Evolutionary conservation across 2,113 vertebrate species (phyloP).

Genomic region (Notothenia coriiceps): DNA sequence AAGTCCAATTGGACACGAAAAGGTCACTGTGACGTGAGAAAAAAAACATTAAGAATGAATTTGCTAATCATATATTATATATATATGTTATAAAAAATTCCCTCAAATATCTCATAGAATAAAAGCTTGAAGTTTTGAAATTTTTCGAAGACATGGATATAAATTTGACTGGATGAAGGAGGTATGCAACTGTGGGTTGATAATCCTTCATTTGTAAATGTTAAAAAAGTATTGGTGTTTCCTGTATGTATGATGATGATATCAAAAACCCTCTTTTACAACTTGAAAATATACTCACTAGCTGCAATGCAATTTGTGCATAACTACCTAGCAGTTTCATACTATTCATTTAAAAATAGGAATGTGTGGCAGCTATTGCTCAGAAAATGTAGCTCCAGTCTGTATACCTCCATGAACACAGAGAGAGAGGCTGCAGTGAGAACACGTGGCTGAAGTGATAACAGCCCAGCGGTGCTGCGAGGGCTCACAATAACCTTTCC

Average conservation of each 20-base stretch:
- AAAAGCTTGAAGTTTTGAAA: too few species aligned
- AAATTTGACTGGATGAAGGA: too few species aligned
- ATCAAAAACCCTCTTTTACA: not conserved
- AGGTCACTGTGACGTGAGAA: too few species aligned
- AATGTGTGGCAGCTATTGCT: not conserved
- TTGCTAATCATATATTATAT: too few species aligned
- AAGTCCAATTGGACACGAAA: too few species aligned
- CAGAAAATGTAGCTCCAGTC: too few species aligned
- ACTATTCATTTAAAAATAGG: not conserved
- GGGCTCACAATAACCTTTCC: conserved; percentile 35
- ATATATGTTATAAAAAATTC: too few species aligned
- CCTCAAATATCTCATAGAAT: too few species aligned
- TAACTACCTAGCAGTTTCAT: not conserved
- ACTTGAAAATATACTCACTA: not conserved
- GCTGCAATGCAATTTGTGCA: not conserved
- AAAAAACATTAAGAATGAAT: too few species aligned
- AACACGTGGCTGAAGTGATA: conserved; percentile 55
- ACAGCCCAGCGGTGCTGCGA: conserved; percentile 46
- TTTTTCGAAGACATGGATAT: too few species aligned
- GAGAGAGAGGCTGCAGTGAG: conserved; percentile 34
- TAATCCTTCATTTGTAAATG: not conserved
- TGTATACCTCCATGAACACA: not conserved
- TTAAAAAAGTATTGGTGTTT: not conserved
- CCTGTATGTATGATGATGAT: not conserved
- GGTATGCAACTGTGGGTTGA: too few species aligned